Evolutionary conservation across 1,140 invertebrate species (phyloP).

Genomic region (Leptoteleia sp.): DNA sequence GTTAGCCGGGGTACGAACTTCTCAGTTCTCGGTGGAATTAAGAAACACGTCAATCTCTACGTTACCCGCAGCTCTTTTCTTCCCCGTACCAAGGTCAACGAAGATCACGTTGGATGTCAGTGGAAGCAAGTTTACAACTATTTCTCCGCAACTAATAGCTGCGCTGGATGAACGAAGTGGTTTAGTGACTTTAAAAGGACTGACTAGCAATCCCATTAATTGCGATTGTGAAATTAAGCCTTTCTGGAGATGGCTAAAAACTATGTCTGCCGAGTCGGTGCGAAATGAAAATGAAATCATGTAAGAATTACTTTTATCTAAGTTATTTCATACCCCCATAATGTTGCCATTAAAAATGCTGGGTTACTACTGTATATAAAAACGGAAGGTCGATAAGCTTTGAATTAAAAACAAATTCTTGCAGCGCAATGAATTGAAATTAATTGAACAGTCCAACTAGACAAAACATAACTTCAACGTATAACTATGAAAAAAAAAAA

Average conservation of each 20-base stretch:
- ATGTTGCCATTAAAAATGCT: no score
- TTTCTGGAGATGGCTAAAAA: conserved; percentile 88
- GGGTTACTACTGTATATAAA: no score
- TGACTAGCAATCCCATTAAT: conserved; percentile 89
- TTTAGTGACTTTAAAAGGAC: conserved; percentile 86
- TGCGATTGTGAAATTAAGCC: conserved; percentile 92
- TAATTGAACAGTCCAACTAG: no score
- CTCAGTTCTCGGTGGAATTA: conserved; percentile 86
- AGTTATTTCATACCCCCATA: no score
- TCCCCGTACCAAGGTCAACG: conserved; percentile 93
- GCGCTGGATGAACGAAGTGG: conserved; percentile 90
- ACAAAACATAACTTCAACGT: no score
- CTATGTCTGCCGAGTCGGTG: conserved; percentile 79
- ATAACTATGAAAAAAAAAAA: no score
- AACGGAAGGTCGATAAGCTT: no score
- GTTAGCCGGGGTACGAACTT: conserved; percentile 89
- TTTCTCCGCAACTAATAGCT: conserved; percentile 88
- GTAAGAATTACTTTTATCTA: conserved; percentile 21
- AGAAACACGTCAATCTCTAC: conserved; percentile 89
- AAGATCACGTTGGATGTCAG: conserved; percentile 88
- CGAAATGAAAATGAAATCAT: conserved; percentile 66
- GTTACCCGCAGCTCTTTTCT: conserved; percentile 90
- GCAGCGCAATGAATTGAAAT: no score
- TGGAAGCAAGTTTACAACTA: conserved; percentile 88
- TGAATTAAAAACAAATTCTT: no score